These are phyloP conservation scores for Gastracanthus pulcherrimus DNA, from an alignment of 2,888 invertebrate genomes.

Conservation along the genomic window DNA sequence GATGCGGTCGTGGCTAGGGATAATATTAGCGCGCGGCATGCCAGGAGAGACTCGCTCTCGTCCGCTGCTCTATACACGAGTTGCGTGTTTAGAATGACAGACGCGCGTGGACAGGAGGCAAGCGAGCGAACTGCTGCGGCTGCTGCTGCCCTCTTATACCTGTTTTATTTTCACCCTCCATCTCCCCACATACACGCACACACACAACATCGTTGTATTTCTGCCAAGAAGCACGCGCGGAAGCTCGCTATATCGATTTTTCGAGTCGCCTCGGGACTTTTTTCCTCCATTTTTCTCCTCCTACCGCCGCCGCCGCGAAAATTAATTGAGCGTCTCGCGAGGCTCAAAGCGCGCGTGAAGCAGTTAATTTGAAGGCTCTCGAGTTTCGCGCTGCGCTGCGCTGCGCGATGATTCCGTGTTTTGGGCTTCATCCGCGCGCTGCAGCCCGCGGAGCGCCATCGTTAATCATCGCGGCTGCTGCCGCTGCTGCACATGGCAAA, in stretches of 20 bases:
- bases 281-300: background rate
- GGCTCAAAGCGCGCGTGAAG: slow-evolving; percentile 53
- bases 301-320: background rate
- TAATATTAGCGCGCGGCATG: slow-evolving; percentile 71
- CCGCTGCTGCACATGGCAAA: slow-evolving; percentile 37
- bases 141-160: slow-evolving; percentile 44
- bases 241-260: slow-evolving; percentile 44
- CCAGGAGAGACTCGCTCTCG: slow-evolving; percentile 59
- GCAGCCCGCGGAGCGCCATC: slow-evolving; percentile 41
- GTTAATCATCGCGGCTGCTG: slow-evolving; percentile 45
- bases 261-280: background rate
- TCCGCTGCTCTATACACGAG: no score
- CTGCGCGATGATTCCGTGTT: slow-evolving; percentile 39
- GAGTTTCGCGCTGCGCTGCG: slow-evolving; percentile 22
- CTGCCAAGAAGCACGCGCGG: slow-evolving; percentile 54
- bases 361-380: slow-evolving; percentile 55
- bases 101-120: slow-evolving; percentile 72
- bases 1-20: slow-evolving; percentile 40
- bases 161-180: slow-evolving; percentile 60
- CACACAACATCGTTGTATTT: slow-evolving; percentile 41
- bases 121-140: slow-evolving; percentile 64
- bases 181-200: slow-evolving; percentile 40
- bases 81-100: slow-evolving; percentile 75
- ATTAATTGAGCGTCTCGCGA: slow-evolving; percentile 49
- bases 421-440: slow-evolving; percentile 19